phyloP scores from a whole-genome alignment of 64 coral and sea anemone species.

The Anthopleura sola region DNA sequence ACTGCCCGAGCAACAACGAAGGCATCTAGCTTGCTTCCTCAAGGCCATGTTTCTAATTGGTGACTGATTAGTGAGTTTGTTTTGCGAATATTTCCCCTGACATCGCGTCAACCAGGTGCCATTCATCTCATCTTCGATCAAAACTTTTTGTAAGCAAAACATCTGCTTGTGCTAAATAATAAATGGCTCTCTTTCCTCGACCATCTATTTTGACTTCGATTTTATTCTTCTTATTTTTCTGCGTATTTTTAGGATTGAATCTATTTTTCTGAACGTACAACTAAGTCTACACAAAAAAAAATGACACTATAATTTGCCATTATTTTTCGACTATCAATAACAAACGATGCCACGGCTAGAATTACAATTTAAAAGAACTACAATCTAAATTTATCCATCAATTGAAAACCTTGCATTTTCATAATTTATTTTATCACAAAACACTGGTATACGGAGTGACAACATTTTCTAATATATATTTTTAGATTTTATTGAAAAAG shows the following conservation, averaged over 20 bases:
- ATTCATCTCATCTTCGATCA: too few relatives aligned
- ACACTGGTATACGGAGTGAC: not conserved
- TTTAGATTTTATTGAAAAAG: not conserved
- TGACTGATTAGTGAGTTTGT: slow-evolving; percentile 13
- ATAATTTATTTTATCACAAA: not conserved
- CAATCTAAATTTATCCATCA: not conserved
- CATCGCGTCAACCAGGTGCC: not conserved
- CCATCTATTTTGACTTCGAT: not conserved
- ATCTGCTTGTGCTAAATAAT: not conserved
- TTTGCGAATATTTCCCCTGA: slow-evolving; percentile 1
- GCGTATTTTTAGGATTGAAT: not conserved
- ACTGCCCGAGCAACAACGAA: not conserved
- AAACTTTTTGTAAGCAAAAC: not conserved
- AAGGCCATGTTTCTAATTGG: not conserved
- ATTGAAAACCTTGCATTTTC: not conserved
- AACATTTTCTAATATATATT: not conserved
- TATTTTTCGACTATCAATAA: not conserved
- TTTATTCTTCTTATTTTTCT: not conserved
- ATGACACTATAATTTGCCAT: not conserved
- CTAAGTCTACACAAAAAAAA: not conserved
- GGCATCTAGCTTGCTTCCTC: not conserved
- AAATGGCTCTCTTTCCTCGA: not conserved
- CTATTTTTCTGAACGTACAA: not conserved
- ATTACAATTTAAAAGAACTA: not conserved
- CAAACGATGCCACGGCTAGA: not conserved